These are phyloP conservation scores for Nomada fucata DNA, from an alignment of 2,888 invertebrate genomes.

Conservation along the genomic window DNA sequence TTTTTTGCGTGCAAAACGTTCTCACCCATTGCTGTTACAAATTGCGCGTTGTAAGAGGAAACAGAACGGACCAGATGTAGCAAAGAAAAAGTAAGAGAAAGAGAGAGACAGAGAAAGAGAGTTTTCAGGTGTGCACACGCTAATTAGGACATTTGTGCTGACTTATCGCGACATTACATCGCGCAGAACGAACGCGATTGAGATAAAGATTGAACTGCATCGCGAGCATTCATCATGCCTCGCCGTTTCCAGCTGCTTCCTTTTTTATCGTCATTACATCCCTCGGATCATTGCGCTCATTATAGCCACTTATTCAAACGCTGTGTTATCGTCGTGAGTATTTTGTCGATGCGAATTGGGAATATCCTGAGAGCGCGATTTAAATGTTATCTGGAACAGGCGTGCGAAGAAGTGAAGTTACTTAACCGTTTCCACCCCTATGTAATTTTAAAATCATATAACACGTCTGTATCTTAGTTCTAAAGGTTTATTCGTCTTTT, in stretches of 20 bases:
- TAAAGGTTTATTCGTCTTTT: too few species aligned
- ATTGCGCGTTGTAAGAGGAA: slow-evolving; percentile 57
- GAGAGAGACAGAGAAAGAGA: slow-evolving; percentile 2
- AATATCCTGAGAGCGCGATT: too few species aligned
- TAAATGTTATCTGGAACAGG: too few species aligned
- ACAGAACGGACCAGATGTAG: background rate
- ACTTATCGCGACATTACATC: slow-evolving; percentile 67
- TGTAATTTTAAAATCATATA: too few species aligned
- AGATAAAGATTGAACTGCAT: slow-evolving; percentile 62
- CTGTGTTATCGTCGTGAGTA: background rate
- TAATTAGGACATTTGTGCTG: slow-evolving; percentile 68
- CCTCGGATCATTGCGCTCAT: background rate
- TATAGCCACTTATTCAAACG: background rate
- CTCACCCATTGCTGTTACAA: slow-evolving; percentile 46
- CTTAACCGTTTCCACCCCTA: too few species aligned
- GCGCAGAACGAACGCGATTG: slow-evolving; percentile 60
- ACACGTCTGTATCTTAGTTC: too few species aligned
- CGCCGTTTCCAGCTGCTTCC: slow-evolving; percentile 42
- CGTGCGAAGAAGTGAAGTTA: too few species aligned
- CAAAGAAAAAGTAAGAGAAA: background rate
- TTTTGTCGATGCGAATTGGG: background rate
- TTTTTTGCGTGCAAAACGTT: slow-evolving; percentile 55
- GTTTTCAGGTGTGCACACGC: slow-evolving; percentile 43
- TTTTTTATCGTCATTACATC: slow-evolving; percentile 30
- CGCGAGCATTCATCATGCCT: slow-evolving; percentile 56